A percentile compares a stretch with the other conserved stretches of the same genome.
Evolutionary conservation across 2,888 invertebrate genomes (phyloP).

Genomic region (Philaethria dido): DNA sequence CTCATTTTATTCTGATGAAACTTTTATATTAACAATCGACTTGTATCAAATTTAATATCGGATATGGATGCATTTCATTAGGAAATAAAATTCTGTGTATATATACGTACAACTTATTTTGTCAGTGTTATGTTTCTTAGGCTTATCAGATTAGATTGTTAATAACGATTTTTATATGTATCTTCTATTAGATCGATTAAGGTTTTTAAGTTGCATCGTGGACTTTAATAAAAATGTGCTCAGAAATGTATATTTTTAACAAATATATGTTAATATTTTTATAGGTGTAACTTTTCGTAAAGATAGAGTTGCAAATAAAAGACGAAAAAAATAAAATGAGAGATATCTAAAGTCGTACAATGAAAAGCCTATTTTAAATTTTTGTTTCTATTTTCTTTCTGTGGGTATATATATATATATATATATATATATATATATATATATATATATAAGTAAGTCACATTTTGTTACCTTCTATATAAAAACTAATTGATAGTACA

Average conservation of each 20-base stretch:
- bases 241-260: no score
- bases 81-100: background rate
- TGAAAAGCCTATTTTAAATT: no score
- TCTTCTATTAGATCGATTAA: background rate
- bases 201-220: background rate
- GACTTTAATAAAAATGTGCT: background rate
- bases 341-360: no score
- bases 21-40: background rate
- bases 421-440: no score
- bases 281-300: no score
- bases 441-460: no score
- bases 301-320: no score
- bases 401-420: no score
- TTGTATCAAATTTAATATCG: conserved; percentile 11
- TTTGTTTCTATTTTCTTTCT: no score
- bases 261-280: no score
- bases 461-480: background rate
- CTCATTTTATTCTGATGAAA: background rate
- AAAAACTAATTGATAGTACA: background rate
- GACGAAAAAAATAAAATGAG: no score
- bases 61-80: conserved; percentile 17
- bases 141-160: conserved; percentile 4
- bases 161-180: background rate
- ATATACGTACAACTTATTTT: conserved; percentile 3
- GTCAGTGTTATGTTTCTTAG: background rate